Conservation (phyloP, 1,140 invertebrate genomes). For the Pseudomyrmex concolor region DNA sequence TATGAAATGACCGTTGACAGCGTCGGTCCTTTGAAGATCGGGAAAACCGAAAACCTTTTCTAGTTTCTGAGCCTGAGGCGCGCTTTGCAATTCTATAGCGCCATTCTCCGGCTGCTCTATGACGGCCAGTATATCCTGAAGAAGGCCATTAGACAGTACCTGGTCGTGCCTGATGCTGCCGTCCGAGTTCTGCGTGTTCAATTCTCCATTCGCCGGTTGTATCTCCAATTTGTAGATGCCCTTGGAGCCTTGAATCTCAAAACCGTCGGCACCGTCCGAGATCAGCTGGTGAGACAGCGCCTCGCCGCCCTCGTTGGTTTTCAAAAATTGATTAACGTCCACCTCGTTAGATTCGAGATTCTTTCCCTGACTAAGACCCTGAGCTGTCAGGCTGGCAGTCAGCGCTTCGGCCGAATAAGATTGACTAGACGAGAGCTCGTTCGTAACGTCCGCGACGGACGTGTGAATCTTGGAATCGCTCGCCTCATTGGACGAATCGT, state of each 20-base stretch:
- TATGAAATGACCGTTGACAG: conserved; percentile 67
- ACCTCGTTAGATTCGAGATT: conserved; percentile 70
- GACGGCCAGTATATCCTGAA: conserved; percentile 91
- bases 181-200: conserved; percentile 82
- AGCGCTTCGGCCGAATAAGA: conserved; percentile 71
- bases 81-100: conserved; percentile 75
- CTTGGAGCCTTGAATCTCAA: conserved; percentile 87
- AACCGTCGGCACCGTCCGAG: conserved; percentile 82
- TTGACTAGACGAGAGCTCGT: conserved; percentile 34
- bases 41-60: conserved; percentile 71
- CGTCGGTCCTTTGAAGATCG: conserved; percentile 67
- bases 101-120: conserved; percentile 87
- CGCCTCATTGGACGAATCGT: conserved; percentile 70
- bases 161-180: conserved; percentile 88
- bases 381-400: conserved; percentile 72
- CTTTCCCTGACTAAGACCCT: conserved; percentile 74
- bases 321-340: conserved; percentile 78
- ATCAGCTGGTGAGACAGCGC: conserved; percentile 75
- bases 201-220: conserved; percentile 86
- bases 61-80: conserved; percentile 68
- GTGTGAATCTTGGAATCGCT: conserved; percentile 44
- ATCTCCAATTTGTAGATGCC: conserved; percentile 91
- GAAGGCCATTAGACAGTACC: conserved; percentile 90
- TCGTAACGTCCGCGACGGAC: conserved; percentile 22
- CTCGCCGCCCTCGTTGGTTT: conserved; percentile 75